Evolutionary conservation across 2,888 invertebrate species (phyloP).

Genomic region (Seira ritae): DNA sequence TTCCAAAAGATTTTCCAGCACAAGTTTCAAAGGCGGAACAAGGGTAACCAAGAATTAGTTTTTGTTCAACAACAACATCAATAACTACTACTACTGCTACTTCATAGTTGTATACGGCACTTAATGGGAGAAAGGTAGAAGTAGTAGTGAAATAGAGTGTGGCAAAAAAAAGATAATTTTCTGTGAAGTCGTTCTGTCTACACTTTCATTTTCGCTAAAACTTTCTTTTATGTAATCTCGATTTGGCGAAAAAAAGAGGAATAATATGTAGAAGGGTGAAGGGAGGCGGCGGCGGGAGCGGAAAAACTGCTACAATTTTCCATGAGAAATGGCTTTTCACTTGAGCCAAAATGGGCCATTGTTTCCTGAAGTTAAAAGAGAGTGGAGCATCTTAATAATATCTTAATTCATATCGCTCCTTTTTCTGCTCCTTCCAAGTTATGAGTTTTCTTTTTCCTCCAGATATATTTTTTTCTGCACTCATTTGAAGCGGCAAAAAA

Average conservation of each 20-base stretch:
- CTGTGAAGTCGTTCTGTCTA: not conserved
- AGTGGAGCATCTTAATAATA: constrained; percentile 58
- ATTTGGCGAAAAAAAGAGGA: constrained; percentile 35
- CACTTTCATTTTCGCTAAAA: not conserved
- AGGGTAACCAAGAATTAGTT: not conserved
- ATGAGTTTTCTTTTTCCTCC: constrained; percentile 32
- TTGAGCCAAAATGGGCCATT: constrained; percentile 62
- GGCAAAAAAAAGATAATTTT: not conserved
- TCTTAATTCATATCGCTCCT: constrained; percentile 63
- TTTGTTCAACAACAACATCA: not conserved
- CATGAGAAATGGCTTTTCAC: constrained; percentile 55
- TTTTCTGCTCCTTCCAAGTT: constrained; percentile 22
- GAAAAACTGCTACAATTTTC: constrained; percentile 64
- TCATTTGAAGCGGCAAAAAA: not conserved
- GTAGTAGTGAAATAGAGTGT: too few relatives aligned
- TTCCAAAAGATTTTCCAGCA: not conserved
- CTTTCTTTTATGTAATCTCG: constrained; percentile 1
- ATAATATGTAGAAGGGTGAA: constrained; percentile 44
- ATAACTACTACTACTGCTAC: too few relatives aligned
- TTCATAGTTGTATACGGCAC: too few relatives aligned
- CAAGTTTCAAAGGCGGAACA: not conserved
- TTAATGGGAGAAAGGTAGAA: not conserved
- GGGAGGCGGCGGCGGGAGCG: constrained; percentile 26
- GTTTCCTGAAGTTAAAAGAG: constrained; percentile 57
- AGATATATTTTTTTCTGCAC: not conserved